These are phyloP conservation scores for Mythimna albipuncta DNA, from an alignment of 2,888 invertebrate species.

Conservation along the genomic window DNA sequence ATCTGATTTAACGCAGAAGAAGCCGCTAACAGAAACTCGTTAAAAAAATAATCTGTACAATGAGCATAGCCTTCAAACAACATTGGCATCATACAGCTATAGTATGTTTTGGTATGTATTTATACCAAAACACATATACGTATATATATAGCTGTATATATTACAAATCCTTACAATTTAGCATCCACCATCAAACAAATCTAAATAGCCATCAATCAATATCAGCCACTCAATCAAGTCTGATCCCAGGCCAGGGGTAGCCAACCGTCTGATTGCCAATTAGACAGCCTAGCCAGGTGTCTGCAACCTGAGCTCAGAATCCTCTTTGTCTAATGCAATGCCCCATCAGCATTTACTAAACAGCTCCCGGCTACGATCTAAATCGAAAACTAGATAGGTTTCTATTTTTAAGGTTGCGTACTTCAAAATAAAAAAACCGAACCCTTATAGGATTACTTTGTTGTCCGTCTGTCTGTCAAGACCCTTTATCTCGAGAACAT, in stretches of 20 bases:
- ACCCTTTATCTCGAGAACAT: no score
- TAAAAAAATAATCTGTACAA: no score
- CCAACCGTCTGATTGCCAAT: conserved; percentile 80
- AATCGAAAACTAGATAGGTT: conserved; percentile 62
- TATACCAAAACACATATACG: no score
- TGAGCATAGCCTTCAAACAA: not conserved
- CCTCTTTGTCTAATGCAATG: conserved; percentile 69
- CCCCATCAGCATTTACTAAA: conserved; percentile 73
- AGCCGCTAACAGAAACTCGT: no score
- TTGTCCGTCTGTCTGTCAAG: no score
- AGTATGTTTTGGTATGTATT: no score
- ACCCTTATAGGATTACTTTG: no score
- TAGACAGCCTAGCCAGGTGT: conserved; percentile 74
- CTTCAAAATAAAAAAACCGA: no score
- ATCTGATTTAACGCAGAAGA: no score
- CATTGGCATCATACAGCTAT: not conserved
- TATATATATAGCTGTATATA: no score
- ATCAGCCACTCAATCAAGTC: conserved; percentile 48
- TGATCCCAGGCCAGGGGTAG: conserved; percentile 63
- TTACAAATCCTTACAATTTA: conserved; percentile 8
- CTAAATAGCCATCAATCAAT: conserved; percentile 45
- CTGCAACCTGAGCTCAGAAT: conserved; percentile 62
- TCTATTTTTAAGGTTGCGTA: not conserved
- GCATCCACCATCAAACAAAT: conserved; percentile 16
- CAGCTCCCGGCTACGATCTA: conserved; percentile 63